A percentile compares a stretch with the other conserved stretches of the same genome.
Evolutionary conservation across 2,888 invertebrate species (phyloP).

Genomic region (Tenthredo amoena): DNA sequence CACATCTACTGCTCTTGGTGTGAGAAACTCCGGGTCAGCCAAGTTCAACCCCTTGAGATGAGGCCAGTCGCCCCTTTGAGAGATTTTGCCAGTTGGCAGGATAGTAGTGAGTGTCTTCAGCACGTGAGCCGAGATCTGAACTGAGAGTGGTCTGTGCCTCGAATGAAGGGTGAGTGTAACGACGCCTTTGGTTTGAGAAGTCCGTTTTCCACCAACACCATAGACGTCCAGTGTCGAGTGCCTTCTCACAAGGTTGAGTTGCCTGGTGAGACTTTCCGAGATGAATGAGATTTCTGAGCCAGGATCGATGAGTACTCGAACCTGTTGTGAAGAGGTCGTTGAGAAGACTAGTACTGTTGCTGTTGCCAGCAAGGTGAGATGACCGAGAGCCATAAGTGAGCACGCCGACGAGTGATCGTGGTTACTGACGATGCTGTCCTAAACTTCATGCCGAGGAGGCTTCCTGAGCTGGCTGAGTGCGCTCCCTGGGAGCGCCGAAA

Average conservation of each 20-base stretch:
- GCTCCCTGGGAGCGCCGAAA: not conserved
- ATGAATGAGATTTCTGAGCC: slow-evolving; percentile 56
- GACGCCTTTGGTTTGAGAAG: slow-evolving; percentile 6
- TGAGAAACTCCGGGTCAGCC: slow-evolving; percentile 56
- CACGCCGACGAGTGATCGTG: not conserved
- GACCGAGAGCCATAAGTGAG: not conserved
- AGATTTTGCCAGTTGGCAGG: too few species aligned
- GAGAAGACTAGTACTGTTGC: slow-evolving; percentile 22
- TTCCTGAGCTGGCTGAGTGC: not conserved
- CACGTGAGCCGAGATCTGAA: slow-evolving; percentile 47
- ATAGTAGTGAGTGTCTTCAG: slow-evolving; percentile 46
- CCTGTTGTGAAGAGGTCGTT: not conserved
- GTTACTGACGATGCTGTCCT: not conserved
- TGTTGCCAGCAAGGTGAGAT: slow-evolving; percentile 52
- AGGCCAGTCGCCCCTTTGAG: too few species aligned
- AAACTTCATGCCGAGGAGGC: not conserved
- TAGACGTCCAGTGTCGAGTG: slow-evolving; percentile 51
- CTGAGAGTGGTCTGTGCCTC: slow-evolving; percentile 5
- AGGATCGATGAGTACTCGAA: slow-evolving; percentile 54
- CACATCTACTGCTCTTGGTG: slow-evolving; percentile 56
- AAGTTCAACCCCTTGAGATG: slow-evolving; percentile 54
- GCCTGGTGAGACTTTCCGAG: slow-evolving; percentile 35
- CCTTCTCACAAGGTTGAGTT: slow-evolving; percentile 22
- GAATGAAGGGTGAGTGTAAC: slow-evolving; percentile 8
- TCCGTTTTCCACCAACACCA: slow-evolving; percentile 33